These are phyloP conservation scores for Phenganax subtilis DNA, from an alignment of 92 coral and sea anemone genomes.

Conservation along the genomic window DNA sequence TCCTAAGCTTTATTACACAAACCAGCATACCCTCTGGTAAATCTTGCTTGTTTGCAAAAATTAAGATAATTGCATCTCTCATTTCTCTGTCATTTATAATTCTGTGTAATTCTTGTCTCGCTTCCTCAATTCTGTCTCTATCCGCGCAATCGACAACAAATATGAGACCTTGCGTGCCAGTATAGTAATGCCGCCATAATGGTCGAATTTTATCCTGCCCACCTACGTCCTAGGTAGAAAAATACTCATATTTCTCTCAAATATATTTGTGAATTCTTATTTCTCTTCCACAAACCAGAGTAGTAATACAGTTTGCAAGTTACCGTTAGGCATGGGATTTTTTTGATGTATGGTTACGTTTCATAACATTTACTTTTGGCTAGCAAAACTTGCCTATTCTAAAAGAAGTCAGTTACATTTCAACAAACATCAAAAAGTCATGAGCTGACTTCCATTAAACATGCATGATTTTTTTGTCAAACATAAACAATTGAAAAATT, in stretches of 20 bases:
- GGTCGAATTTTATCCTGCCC: slow-evolving; percentile 98
- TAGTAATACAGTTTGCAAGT: too few relatives aligned
- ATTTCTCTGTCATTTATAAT: slow-evolving; percentile 91
- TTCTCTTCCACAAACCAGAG: too few relatives aligned
- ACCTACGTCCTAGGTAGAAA: slow-evolving; percentile 73
- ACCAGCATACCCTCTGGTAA: slow-evolving; percentile 78
- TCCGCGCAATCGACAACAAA: slow-evolving; percentile 97
- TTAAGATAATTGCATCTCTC: slow-evolving; percentile 84
- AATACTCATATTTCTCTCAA: neutral
- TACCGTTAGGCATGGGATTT: too few relatives aligned
- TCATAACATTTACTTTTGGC: too few relatives aligned
- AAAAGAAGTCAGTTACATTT: too few relatives aligned
- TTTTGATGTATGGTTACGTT: too few relatives aligned
- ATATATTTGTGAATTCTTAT: too few relatives aligned
- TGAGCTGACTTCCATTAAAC: too few relatives aligned
- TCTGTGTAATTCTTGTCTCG: slow-evolving; percentile 72
- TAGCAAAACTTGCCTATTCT: too few relatives aligned
- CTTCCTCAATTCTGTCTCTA: slow-evolving; percentile 88
- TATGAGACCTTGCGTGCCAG: slow-evolving; percentile 87
- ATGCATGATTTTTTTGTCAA: too few relatives aligned
- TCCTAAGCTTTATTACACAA: neutral
- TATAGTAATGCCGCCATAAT: slow-evolving; percentile 94
- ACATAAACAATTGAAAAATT: too few relatives aligned
- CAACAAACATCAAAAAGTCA: too few relatives aligned
- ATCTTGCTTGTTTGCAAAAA: slow-evolving; percentile 96